Evolutionary conservation across 2,888 invertebrate genomes (phyloP).

Genomic region (Tridacna gigas): DNA sequence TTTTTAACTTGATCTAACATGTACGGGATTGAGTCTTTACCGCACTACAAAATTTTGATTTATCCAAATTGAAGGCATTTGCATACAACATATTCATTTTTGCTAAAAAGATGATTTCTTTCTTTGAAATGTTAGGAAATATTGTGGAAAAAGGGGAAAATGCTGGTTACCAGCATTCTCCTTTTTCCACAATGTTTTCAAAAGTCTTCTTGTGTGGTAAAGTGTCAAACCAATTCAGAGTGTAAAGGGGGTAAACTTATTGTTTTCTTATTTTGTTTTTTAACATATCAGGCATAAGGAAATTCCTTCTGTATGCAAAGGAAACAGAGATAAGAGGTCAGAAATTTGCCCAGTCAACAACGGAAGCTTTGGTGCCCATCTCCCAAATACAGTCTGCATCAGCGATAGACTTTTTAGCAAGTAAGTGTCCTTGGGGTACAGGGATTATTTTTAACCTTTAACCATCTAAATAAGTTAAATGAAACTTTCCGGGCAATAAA

Average conservation of each 20-base stretch:
- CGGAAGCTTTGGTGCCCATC: slow-evolving; percentile 89
- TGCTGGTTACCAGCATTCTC: neutral
- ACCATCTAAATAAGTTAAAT: no score
- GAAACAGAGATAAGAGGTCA: slow-evolving; percentile 92
- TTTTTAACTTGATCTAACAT: no score
- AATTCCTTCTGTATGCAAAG: slow-evolving; percentile 91
- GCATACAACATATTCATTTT: no score
- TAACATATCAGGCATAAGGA: slow-evolving; percentile 85
- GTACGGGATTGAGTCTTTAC: no score
- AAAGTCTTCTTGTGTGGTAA: neutral
- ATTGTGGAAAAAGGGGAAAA: neutral
- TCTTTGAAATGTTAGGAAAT: neutral
- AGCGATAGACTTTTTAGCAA: slow-evolving; percentile 90
- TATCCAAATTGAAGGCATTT: no score
- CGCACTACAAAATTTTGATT: no score
- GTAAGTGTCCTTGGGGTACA: slow-evolving; percentile 74
- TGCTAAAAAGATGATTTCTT: no score
- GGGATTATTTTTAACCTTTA: no score
- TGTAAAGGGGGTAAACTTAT: no score
- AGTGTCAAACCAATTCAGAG: neutral
- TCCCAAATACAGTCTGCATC: slow-evolving; percentile 91
- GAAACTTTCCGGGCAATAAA: no score
- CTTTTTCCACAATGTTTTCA: neutral
- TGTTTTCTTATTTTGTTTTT: neutral
- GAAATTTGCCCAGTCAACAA: slow-evolving; percentile 84